Percentiles rank a stretch among this genome's conserved stretches.
Evolutionary conservation across 2,113 vertebrate genomes (phyloP).

Genomic region (Beaufortia kweichowensis): DNA sequence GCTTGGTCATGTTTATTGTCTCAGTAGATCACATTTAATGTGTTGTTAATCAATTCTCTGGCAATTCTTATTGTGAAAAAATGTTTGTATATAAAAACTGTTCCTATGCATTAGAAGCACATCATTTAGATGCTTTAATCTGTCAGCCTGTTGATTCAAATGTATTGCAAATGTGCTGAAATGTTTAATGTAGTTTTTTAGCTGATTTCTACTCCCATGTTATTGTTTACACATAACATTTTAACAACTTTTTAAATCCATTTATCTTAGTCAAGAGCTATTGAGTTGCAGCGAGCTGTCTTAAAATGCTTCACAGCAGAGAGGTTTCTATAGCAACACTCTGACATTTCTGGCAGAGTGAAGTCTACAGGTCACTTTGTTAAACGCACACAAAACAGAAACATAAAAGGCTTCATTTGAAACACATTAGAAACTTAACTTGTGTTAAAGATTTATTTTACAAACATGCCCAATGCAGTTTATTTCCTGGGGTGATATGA

Average conservation of each 20-base stretch:
- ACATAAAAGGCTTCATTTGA: conserved; percentile 24
- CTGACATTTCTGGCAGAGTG: conserved; percentile 51
- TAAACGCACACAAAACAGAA: conserved; percentile 47
- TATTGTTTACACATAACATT: not conserved
- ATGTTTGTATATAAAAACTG: not conserved
- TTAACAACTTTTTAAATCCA: not conserved
- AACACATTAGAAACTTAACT: not conserved
- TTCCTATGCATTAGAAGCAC: not conserved
- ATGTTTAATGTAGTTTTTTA: too few relatives aligned
- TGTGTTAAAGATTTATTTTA: not conserved
- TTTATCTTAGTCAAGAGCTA: conserved; percentile 41
- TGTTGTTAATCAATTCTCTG: too few relatives aligned
- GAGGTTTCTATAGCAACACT: conserved; percentile 66
- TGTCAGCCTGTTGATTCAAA: not conserved
- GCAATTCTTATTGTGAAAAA: not conserved
- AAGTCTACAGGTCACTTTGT: conserved; percentile 44
- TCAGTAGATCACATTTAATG: not conserved
- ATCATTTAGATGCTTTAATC: not conserved
- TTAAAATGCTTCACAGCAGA: conserved; percentile 44
- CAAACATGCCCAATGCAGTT: not conserved
- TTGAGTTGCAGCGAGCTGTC: conserved; percentile 34
- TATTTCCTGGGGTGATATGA: conserved; percentile 14
- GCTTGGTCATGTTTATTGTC: not conserved
- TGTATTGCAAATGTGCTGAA: not conserved
- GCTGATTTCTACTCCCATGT: not conserved